Evolutionary conservation across 2,888 invertebrate species (phyloP), one percentile per base, ranked within the genome.

Genomic region (Phoronis australis): DNA sequence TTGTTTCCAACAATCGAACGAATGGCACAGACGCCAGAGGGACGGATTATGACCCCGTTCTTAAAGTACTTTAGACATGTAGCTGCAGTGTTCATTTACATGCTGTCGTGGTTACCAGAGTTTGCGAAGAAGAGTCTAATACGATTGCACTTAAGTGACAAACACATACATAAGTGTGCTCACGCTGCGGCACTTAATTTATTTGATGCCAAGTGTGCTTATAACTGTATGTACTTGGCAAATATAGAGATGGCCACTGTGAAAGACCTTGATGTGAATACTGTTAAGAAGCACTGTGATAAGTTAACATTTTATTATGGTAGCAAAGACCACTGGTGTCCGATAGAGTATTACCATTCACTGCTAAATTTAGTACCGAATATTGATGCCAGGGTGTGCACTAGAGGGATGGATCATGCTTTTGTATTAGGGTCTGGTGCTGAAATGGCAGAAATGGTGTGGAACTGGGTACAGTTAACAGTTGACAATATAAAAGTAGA

Each of bases 1-100:
- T 76, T 95, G 2, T 93, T 92, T 77, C 94, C 95, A 1, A 89
- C 93, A 0, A 78, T 95, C 38, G 91, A 94, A 77, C 80, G 83
- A 60, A 88, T 94, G 86, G 84, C 84, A 3, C 80, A 82, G 44
- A 85, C 86, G 15, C 83, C 82, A 21, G 88, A 87, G 75, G 94
- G 93, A 15, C 80, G 83, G 62, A 73, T 89, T n/a, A 58, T 63
- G 37, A 86, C 83, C 45, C 83, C 82, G 48, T 65, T 84, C 49
- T 78, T 85, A 26, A 59, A 71, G 69, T 83, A 81, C 53, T 59
- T 73, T 18, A 66, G 75, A 22, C 75, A 76, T 70, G 42, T 75
- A 2, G 60, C 69, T 3, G 56, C 71, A 4, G 41, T 66, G 21
- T 41, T 62, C n/a, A 62, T 69, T 0, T 66, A 66, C 31, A 49